Base-by-base conservation (phyloP, 2,888 invertebrate genomes). In the Drosophila macrospina region DNA sequence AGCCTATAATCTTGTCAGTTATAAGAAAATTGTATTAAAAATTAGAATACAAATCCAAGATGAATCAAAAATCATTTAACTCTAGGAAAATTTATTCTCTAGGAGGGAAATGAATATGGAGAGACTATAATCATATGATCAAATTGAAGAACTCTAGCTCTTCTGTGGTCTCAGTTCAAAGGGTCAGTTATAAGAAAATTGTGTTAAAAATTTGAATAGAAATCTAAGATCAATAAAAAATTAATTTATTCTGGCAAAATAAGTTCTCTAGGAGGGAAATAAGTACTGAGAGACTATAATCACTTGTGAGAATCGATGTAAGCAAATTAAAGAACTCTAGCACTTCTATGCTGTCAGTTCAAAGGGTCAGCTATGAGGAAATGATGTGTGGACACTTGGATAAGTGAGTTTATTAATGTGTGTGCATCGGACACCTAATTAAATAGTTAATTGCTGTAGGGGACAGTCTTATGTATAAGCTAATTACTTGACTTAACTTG, bases 401-500 rank as follows among this genome's bases (percentile, higher is more conserved):
- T 28, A 26, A 16, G 15, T 26, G 26, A 37, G 50, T 47, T 4
- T 26, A 47, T 13, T 20, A 39, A 5, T 11, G n/a, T 48, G 48
- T 39, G 39, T 30, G 15, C n/a, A 32, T 20, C 11, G 8, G 50
- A 34, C 54, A 50, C 13, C 36, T 26, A 4, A 37, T 52, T 26
- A 66, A 41, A 51, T n/a, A 10, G 30, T 30, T 48, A 68, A 24
- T 45, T 52, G 51, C 28, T 1, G 6, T 2, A 28, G 2, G 5
- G 5, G 28, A 28, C 8, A 28, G 28, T 28, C 20, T 10, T 7
- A 7, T 20, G 20, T 1, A 3, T 5, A 59, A 26, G n/a, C n/a
- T n/a, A n/a, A n/a, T n/a, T n/a, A n/a, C n/a, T n/a, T n/a, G n/a
- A n/a, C n/a, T n/a, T n/a, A n/a, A n/a, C n/a, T n/a, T 32, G 11